Conservation (phyloP, 2,888 invertebrate genomes). For the Oxycera nigricornis region DNA sequence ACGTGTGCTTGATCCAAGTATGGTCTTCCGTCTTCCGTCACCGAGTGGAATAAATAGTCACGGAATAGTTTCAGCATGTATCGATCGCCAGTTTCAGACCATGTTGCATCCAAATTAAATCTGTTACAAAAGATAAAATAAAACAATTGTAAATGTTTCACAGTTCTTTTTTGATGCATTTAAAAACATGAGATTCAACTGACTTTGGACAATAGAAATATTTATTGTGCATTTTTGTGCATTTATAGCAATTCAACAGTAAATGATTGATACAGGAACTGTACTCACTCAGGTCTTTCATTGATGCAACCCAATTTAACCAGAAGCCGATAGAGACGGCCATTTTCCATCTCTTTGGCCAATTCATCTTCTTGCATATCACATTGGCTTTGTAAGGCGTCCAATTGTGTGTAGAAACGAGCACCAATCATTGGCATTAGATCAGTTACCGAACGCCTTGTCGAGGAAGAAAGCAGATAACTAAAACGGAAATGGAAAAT, state of each 20-base stretch:
- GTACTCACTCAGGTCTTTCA: slow-evolving; percentile 89
- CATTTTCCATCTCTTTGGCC: slow-evolving; percentile 93
- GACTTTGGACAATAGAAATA: neutral
- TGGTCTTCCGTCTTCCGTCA: slow-evolving; percentile 88
- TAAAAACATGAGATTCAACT: neutral
- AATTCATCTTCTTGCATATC: slow-evolving; percentile 92
- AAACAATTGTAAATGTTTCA: neutral
- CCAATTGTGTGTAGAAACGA: slow-evolving; percentile 94
- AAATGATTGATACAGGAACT: slow-evolving; percentile 21
- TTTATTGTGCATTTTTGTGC: neutral
- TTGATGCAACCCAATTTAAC: slow-evolving; percentile 93
- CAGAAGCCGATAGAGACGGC: slow-evolving; percentile 87
- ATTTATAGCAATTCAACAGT: neutral
- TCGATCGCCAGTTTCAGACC: slow-evolving; percentile 98
- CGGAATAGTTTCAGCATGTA: slow-evolving; percentile 98
- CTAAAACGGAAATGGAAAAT: slow-evolving; percentile 60
- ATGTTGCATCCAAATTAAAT: slow-evolving; percentile 88
- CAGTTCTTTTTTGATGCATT: neutral
- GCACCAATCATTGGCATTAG: slow-evolving; percentile 99
- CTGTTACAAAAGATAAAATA: slow-evolving; percentile 64
- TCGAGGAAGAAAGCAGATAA: slow-evolving; percentile 73
- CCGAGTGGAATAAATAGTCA: slow-evolving; percentile 97
- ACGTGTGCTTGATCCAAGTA: slow-evolving; percentile 98
- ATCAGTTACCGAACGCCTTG: slow-evolving; percentile 86
- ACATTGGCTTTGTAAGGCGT: slow-evolving; percentile 84